These are phyloP conservation scores for Paguma larvata DNA, from an alignment of 2,797 vertebrate species.

Conservation along the genomic window DNA sequence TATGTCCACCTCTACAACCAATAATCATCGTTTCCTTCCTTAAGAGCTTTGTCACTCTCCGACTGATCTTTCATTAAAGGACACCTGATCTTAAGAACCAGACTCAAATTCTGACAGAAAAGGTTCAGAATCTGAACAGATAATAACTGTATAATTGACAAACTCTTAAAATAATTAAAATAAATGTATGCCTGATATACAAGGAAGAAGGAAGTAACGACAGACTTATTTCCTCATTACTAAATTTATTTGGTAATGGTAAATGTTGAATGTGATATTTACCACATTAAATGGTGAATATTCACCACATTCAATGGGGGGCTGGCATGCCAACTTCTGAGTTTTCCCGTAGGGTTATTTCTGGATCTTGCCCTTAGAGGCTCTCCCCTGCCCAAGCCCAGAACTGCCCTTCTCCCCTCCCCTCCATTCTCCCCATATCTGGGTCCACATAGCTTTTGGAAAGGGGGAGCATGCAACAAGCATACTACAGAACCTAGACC, in stretches of 20 bases:
- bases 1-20: not conserved
- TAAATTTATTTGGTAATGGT: not conserved
- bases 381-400: not conserved
- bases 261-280: not conserved
- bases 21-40: not conserved
- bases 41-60: not conserved
- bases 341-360: not conserved
- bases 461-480: not conserved
- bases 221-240: not conserved
- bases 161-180: conserved; percentile 46
- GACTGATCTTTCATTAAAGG: not conserved
- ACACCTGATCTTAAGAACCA: not conserved
- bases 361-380: not conserved
- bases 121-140: not conserved
- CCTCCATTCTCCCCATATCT: not conserved
- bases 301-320: not conserved
- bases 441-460: not conserved
- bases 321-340: not conserved
- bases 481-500: not conserved
- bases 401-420: not conserved
- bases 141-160: not conserved
- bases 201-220: conserved; percentile 22
- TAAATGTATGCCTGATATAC: not conserved
- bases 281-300: not conserved
- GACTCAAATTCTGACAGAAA: not conserved